Conservation (phyloP, 2,113 vertebrate genomes). For the Rattus norvegicus region DNA sequence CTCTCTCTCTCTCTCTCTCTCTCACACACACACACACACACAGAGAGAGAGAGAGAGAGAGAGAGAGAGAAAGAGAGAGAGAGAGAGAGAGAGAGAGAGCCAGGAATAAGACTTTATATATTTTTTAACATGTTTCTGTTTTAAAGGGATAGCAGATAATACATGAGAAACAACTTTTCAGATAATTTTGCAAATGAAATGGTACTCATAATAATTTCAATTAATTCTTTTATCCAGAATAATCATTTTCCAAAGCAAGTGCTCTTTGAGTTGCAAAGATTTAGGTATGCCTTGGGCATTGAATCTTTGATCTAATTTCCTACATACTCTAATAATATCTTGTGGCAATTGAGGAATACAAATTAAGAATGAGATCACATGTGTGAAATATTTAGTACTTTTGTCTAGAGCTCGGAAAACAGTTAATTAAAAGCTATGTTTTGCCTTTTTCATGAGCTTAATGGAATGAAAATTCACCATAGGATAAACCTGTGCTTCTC, state of each 20-base stretch:
- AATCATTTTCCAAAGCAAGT: background rate
- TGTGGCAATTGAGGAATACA: background rate
- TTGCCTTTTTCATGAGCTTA: background rate
- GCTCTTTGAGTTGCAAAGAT: background rate
- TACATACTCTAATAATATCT: background rate
- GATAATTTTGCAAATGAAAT: background rate
- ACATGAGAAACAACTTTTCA: background rate
- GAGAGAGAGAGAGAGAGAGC: no score
- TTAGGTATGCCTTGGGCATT: background rate
- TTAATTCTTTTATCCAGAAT: background rate
- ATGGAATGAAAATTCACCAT: background rate
- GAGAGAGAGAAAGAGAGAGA: no score
- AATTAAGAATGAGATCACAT: constrained; percentile 1
- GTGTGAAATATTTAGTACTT: background rate
- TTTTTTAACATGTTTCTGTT: background rate
- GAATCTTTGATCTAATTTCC: background rate
- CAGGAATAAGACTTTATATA: background rate
- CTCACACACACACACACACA: no score
- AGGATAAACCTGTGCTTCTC: background rate
- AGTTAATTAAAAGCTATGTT: background rate
- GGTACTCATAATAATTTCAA: background rate
- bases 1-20: no score
- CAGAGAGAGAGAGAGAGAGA: no score
- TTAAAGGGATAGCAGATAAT: background rate
- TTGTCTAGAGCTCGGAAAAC: background rate